Base-by-base conservation (phyloP, 2,113 vertebrate genomes). In the Irena cyanogastra region DNA sequence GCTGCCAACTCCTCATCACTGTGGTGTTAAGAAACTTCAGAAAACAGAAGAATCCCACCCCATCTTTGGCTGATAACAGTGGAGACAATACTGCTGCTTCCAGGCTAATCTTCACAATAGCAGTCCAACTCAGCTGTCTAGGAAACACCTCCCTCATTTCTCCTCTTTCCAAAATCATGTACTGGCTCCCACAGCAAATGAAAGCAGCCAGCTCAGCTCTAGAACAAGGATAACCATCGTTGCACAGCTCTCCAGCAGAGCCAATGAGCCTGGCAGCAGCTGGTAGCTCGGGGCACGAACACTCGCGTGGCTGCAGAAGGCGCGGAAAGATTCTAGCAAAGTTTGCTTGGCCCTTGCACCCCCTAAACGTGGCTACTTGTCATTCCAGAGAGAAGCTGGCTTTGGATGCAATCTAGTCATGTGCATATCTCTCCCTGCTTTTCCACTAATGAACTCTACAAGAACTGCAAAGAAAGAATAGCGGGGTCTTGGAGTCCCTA, bases 211-310 rank as follows among this genome's bases (percentile, higher is more conserved):
- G 49, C 59, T 39, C 42, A 45, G 54, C 54, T 77, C 18, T 50
- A 52, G 89, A 69, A 39, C 11, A 49, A 35, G 42, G 50, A 70
- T 24, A 39, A 42, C 14, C 24, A 44, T 13, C 7, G 4, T 54
- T 77, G 35, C 69, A 60, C 0, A 0, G 35, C 27, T 28, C n/a
- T 72, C 49, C 41, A 81, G 53, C 33, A 84, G 18, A 81, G 35
- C 28, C 44, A 61, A 0, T 11, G 37, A 76, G 44, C 31, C 47
- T 45, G 6, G 9, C 2, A 65, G 52, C 24, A 57, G 26, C 31
- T 6, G 4, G 15, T 10, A 69, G 33, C 2, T 12, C 0, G 0
- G 91, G 56, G 30, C 30, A 84, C 0, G 0, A 92, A 64, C 17
- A 23, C 20, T 16, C 9, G 8, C 45, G 66, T 19, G 37, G 45